Base-by-base conservation (phyloP, 2,113 vertebrate species). In the Gambusia affinis region DNA sequence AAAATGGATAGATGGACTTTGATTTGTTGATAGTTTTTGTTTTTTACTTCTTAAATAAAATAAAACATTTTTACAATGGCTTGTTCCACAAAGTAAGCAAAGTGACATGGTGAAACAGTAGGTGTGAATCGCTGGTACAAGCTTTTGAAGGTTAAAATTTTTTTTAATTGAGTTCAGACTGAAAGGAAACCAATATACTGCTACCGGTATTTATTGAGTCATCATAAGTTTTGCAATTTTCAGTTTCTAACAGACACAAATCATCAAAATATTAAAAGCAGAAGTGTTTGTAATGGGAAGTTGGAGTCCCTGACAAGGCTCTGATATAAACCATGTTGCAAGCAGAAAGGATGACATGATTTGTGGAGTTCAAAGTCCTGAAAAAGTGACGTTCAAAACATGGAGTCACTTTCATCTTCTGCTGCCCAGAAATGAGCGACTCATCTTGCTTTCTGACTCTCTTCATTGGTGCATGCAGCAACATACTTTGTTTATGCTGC, bases 371-470 rank as follows among this genome's bases (percentile, higher is more conserved):
- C 80, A 78, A 80, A 83, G 6, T 5, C 24, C 67, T 76, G 14
- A 74, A 68, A 83, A 54, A 64, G 61, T 73, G 19, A 61, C 12
- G 71, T 83, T 85, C 63, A 80, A 85, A 84, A 86, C 85, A 85
- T 73, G 78, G 31, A 75, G 68, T 83, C n/a, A 7, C 88, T 88
- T 94, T 92, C 81, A 88, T 91, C 84, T 89, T 79, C 73, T 60
- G 65, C 71, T 79, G 72, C 67, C 54, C 66, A 74, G 76, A 88
- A 77, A 83, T 64, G 71, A 67, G 78, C 78, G 71, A 90, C 89
- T 91, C 77, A 90, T 90, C 74, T 84, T 4, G 77, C 73, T 78
- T 85, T 51, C 70, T 77, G 78, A 87, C 76, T 70, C 77, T 91
- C 81, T 78, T 75, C 75, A 86, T 71, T 77, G 67, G 64, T 64